Evolutionary conservation across 2,888 invertebrate species (phyloP), one percentile per base, ranked within the genome.

Genomic region (Tetropium fuscum): DNA sequence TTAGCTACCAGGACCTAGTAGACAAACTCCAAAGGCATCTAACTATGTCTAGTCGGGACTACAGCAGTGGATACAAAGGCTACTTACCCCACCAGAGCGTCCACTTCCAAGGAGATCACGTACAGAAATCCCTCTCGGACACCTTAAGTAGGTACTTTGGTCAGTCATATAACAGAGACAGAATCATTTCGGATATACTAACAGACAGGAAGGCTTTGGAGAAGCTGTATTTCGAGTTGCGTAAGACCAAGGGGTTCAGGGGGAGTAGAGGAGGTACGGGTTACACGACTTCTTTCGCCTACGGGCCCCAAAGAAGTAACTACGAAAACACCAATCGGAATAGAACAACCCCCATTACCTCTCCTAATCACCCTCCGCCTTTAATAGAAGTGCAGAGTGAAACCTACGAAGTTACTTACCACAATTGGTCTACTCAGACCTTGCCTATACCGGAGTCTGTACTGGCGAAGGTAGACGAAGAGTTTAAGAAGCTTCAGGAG

Each of bases 141-240:
- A 90, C 89, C 4, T 81, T 91, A 10, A 85, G 88, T 68, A 84
- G 90, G 63, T 89, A 90, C 74, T 90, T 88, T 75, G 84, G 87
- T 64, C 86, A 88, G 67, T 86, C 87, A 8, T 83, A 87, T 0
- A 89, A 87, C 72, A 84, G 89, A 56, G 88, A 91, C 64, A 86
- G 85, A 77, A 88, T 91, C 56, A 89, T 92, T 68, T 88, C 89
- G 49, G 89, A 90, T 72, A 83, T 93, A 47, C 81, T 93, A 49
- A 90, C 90, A 6, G 90, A 93, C 78, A 85, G 91, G 70, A 89
- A 87, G 73, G 83, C 91, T 18, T 82, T 93, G 49, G 91, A 90
- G 78, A 90, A 87, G 77, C 82, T 91, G 20, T 90, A 91, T 75
- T 89, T 90, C 75, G 90, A 91, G 73, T 82, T 91, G 68, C 84